Evolutionary conservation across 2,797 vertebrate genomes (phyloP).

Genomic region (Carduelis carduelis): DNA sequence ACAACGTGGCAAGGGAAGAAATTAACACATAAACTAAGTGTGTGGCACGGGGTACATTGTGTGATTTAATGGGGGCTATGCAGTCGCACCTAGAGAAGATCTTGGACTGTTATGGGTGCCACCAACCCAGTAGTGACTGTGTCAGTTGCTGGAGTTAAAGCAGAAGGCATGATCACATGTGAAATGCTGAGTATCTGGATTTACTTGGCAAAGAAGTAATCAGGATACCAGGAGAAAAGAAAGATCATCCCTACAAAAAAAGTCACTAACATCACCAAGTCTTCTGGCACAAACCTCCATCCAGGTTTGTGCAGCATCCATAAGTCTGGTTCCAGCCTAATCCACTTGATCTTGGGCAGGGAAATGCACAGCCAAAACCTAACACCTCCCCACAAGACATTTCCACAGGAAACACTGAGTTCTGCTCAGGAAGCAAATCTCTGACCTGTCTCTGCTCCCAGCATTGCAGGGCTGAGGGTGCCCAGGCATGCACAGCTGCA

Average conservation of each 20-base stretch:
- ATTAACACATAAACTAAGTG: accelerated
- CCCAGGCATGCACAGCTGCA: background rate
- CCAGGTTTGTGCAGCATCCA: background rate
- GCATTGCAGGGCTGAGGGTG: accelerated
- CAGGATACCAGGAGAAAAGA: background rate
- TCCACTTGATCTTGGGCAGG: background rate
- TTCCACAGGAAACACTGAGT: accelerated
- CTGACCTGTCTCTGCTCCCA: background rate
- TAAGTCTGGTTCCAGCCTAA: background rate
- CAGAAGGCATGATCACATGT: background rate
- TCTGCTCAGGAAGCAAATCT: background rate
- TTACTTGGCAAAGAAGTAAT: background rate
- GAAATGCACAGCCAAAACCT: accelerated
- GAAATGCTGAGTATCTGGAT: background rate
- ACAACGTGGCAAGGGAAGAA: background rate
- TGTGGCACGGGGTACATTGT: accelerated
- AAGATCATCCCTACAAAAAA: background rate
- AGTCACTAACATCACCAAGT: accelerated
- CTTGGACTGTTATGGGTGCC: too few species aligned
- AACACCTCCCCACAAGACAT: background rate
- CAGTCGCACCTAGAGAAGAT: background rate
- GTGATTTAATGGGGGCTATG: background rate
- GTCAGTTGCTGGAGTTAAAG: background rate
- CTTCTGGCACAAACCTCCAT: background rate
- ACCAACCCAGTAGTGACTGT: background rate